Conservation (phyloP, 1,140 invertebrate species). For the Bilobella aurantiaca region DNA sequence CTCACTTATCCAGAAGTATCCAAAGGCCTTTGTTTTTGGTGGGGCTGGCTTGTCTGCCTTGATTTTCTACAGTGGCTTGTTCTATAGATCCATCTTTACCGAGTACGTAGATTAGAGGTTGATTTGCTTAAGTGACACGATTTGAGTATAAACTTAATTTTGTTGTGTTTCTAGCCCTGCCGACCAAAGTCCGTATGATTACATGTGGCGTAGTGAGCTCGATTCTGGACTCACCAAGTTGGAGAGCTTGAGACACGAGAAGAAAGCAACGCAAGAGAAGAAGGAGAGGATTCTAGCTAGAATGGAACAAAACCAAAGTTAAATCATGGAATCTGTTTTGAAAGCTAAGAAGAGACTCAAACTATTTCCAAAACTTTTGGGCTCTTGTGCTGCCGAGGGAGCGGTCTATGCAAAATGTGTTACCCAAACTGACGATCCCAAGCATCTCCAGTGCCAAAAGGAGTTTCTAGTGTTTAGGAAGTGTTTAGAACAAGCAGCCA, state of each 20-base stretch:
- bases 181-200: background rate
- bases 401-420: conserved; percentile 65
- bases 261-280: background rate
- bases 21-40: conserved; percentile 4
- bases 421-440: conserved; percentile 53
- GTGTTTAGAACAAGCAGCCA: conserved; percentile 37
- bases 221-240: background rate
- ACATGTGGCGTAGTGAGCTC: background rate
- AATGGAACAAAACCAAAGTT: background rate
- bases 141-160: background rate
- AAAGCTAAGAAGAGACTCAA: conserved; percentile 58
- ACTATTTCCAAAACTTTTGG: conserved; percentile 59
- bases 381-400: conserved; percentile 57
- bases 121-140: too few relatives aligned
- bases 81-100: conserved; percentile 14
- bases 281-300: background rate
- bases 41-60: background rate
- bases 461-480: conserved; percentile 63
- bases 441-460: conserved; percentile 57
- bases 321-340: conserved; percentile 68
- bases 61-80: conserved; percentile 10
- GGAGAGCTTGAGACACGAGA: background rate
- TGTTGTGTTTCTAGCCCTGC: background rate
- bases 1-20: conserved; percentile 20
- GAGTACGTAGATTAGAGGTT: too few relatives aligned